phyloP scores from a whole-genome alignment of 1,140 invertebrate species.

The Sycobia sp. region DNA sequence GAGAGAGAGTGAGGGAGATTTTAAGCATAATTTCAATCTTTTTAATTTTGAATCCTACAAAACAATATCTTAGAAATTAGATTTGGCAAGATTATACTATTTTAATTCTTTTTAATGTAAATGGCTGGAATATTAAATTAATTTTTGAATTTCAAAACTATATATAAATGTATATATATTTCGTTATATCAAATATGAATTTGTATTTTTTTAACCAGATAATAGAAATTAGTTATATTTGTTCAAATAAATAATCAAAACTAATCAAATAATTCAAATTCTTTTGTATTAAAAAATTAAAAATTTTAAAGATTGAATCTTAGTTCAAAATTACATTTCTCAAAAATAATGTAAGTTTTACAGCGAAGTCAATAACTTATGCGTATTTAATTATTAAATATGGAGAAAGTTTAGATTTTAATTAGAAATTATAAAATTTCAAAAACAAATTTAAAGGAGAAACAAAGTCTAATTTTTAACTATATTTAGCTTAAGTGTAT shows the following conservation, averaged over 20 bases:
- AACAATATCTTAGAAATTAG: background rate
- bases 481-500: background rate
- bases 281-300: background rate
- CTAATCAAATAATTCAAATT: no score
- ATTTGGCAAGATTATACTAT: background rate
- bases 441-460: slow-evolving; percentile 16
- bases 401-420: slow-evolving; percentile 3
- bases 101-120: no score
- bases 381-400: background rate
- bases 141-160: no score
- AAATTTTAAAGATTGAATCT: slow-evolving; percentile 3
- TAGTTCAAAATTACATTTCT: slow-evolving; percentile 9
- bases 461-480: slow-evolving; percentile 14
- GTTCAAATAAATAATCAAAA: no score
- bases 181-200: no score
- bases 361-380: slow-evolving; percentile 10
- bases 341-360: background rate
- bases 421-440: background rate
- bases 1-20: no score
- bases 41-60: slow-evolving; percentile 5
- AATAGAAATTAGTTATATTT: no score
- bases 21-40: slow-evolving; percentile 20
- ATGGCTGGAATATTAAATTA: background rate
- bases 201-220: no score
- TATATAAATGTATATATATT: no score